Percentiles rank a stretch among this genome's conserved stretches.
Evolutionary conservation across 1,140 invertebrate species (phyloP).

Genomic region (Epicauta chinensis): DNA sequence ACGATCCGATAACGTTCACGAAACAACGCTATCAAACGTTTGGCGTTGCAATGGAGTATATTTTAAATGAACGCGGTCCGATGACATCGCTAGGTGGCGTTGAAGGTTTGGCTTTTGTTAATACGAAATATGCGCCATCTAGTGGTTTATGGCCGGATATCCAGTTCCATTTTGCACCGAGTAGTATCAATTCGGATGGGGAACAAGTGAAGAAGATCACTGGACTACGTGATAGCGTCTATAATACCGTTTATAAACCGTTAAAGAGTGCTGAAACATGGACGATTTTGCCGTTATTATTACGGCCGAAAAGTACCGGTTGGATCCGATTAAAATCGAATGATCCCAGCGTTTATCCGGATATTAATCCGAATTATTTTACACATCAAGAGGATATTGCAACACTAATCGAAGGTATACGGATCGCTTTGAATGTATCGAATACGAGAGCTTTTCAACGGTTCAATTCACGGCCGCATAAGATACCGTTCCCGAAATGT

Average conservation of each 20-base stretch:
- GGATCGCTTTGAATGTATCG: slow-evolving; percentile 71
- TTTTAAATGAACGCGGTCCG: slow-evolving; percentile 69
- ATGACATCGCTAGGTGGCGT: slow-evolving; percentile 72
- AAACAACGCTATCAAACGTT: slow-evolving; percentile 71
- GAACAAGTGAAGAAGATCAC: slow-evolving; percentile 52
- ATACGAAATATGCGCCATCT: slow-evolving; percentile 71
- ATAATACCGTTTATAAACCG: slow-evolving; percentile 79
- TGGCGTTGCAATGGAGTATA: slow-evolving; percentile 73
- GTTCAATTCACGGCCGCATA: slow-evolving; percentile 70
- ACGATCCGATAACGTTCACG: slow-evolving; percentile 72
- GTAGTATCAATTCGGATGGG: slow-evolving; percentile 65
- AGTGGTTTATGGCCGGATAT: slow-evolving; percentile 74
- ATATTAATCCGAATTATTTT: slow-evolving; percentile 90
- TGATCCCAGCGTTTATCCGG: slow-evolving; percentile 75
- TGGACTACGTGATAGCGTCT: slow-evolving; percentile 71
- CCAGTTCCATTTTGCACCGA: slow-evolving; percentile 80
- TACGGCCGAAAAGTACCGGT: slow-evolving; percentile 78
- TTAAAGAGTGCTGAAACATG: slow-evolving; percentile 71
- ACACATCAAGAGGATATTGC: slow-evolving; percentile 71
- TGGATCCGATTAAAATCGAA: slow-evolving; percentile 68
- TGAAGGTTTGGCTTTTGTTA: slow-evolving; percentile 77
- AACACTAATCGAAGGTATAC: slow-evolving; percentile 72
- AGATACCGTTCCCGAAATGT: slow-evolving; percentile 75
- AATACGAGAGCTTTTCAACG: slow-evolving; percentile 72
- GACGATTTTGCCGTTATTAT: slow-evolving; percentile 71